phyloP scores from a whole-genome alignment of 2,888 invertebrate genomes.

The Melolontha melolontha region DNA sequence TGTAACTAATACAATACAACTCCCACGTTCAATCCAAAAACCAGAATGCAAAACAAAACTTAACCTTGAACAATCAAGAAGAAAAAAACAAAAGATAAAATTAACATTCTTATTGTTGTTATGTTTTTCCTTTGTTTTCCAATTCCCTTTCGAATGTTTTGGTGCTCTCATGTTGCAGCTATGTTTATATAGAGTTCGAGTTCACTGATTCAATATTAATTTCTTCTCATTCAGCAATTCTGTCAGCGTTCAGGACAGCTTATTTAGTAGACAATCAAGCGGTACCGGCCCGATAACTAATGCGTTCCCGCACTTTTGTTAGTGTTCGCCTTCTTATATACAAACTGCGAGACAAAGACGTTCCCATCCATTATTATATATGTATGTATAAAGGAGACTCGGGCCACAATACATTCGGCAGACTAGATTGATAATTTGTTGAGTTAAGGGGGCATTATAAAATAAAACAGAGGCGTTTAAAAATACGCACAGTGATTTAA shows the following conservation, averaged over 20 bases:
- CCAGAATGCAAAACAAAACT: too few species aligned
- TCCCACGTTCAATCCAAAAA: too few species aligned
- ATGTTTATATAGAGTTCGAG: conserved; percentile 22
- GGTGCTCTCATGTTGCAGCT: conserved; percentile 16
- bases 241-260: conserved; percentile 36
- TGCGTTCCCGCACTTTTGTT: conserved; percentile 41
- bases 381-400: conserved; percentile 14
- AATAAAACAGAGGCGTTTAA: conserved; percentile 45
- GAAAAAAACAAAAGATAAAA: not conserved
- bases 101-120: not conserved
- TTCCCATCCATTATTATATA: conserved; percentile 34
- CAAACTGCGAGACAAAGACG: conserved; percentile 41
- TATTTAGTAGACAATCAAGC: conserved; percentile 42
- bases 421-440: conserved; percentile 45
- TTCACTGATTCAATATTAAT: conserved; percentile 40
- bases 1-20: too few species aligned
- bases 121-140: conserved; percentile 4
- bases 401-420: conserved; percentile 35
- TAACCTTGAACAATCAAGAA: not conserved
- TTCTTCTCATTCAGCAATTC: conserved; percentile 39
- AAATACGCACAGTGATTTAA: conserved; percentile 43
- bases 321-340: conserved; percentile 37
- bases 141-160: not conserved
- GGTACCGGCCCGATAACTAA: conserved; percentile 37
- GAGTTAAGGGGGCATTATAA: conserved; percentile 44